phyloP scores from a whole-genome alignment of 2,113 vertebrate genomes.

The Nibea coibor region DNA sequence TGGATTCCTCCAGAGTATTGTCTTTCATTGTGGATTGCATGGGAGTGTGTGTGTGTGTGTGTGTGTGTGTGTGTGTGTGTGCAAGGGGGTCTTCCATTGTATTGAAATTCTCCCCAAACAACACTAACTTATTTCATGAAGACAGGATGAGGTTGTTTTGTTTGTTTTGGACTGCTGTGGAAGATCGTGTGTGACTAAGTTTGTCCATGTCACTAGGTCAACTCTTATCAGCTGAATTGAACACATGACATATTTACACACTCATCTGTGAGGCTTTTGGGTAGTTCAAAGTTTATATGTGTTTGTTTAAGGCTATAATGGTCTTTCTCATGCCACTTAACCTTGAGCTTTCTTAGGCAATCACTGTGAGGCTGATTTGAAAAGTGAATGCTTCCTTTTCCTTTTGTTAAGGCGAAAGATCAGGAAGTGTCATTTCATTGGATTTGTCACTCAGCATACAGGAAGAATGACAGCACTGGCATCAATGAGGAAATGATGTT shows the following conservation, averaged over 20 bases:
- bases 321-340: constrained; percentile 2
- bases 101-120: constrained; percentile 39
- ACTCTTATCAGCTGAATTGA: constrained; percentile 44
- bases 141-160: constrained; percentile 4
- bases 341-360: background rate
- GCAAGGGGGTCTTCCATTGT: constrained; percentile 20
- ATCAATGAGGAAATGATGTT: constrained; percentile 26
- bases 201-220: constrained; percentile 44
- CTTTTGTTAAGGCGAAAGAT: background rate
- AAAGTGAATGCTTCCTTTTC: background rate
- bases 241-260: constrained; percentile 43
- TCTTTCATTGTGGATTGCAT: constrained; percentile 50
- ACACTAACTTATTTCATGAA: constrained; percentile 11
- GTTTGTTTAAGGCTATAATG: constrained; percentile 10
- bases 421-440: background rate
- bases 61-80: background rate
- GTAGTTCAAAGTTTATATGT: constrained; percentile 3
- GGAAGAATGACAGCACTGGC: background rate
- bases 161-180: constrained; percentile 47
- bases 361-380: background rate
- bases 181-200: constrained; percentile 40
- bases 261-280: background rate
- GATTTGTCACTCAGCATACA: constrained; percentile 19
- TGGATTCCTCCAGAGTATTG: constrained; percentile 43
- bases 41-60: background rate